Percentiles rank a stretch among this genome's conserved stretches.
Evolutionary conservation across 2,888 invertebrate species (phyloP).

Genomic region (Sarcophaga rosellei): DNA sequence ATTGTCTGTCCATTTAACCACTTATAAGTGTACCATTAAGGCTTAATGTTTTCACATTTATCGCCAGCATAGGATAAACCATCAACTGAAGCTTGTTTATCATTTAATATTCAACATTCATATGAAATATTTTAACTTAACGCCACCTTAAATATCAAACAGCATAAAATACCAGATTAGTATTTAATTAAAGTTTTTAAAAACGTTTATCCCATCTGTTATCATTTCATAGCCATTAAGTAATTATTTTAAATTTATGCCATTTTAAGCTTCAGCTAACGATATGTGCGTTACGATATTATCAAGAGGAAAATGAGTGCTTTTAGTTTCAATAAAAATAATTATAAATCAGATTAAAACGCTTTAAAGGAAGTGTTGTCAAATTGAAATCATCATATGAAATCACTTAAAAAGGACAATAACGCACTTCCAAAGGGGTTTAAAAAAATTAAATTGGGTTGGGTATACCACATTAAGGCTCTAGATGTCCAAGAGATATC

Average conservation of each 20-base stretch:
- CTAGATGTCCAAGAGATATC: background rate
- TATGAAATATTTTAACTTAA: background rate
- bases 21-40: background rate
- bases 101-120: slow-evolving; percentile 54
- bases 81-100: slow-evolving; percentile 76
- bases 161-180: too few relatives aligned
- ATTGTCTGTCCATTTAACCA: slow-evolving; percentile 19
- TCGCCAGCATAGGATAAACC: slow-evolving; percentile 63
- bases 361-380: slow-evolving; percentile 53
- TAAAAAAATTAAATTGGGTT: background rate
- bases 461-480: background rate
- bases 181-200: too few relatives aligned
- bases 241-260: too few relatives aligned
- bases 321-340: slow-evolving; percentile 71
- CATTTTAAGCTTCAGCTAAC: too few relatives aligned
- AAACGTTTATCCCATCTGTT: too few relatives aligned
- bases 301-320: slow-evolving; percentile 23
- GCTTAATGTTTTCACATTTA: slow-evolving; percentile 41
- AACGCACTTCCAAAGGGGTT: slow-evolving; percentile 5
- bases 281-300: too few relatives aligned
- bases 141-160: too few relatives aligned
- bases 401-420: slow-evolving; percentile 50
- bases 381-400: slow-evolving; percentile 55
- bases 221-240: too few relatives aligned
- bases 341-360: slow-evolving; percentile 80